A percentile compares a stretch with the other conserved stretches of the same genome.
phyloP scores from a whole-genome alignment of 2,113 vertebrate genomes.

The Menidia beryllina region DNA sequence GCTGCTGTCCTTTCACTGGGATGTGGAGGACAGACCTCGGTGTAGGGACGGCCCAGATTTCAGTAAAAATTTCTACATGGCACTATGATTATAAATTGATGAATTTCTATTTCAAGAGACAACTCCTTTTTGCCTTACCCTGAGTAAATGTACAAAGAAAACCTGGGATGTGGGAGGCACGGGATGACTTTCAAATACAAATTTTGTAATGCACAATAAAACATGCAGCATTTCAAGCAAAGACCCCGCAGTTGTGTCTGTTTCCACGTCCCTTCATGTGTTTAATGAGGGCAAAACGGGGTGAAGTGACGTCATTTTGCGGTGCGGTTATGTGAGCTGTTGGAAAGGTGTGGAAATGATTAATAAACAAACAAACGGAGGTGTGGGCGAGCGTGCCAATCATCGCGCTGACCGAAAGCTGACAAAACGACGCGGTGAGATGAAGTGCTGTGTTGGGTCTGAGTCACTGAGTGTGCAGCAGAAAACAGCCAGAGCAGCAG shows the following conservation, averaged over 20 bases:
- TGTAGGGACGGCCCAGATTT: constrained; percentile 76
- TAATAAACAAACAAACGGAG: not conserved
- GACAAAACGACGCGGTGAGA: constrained; percentile 23
- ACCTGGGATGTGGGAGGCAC: constrained; percentile 18
- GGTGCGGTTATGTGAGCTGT: constrained; percentile 50
- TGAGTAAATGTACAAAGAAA: constrained; percentile 80
- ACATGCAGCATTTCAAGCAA: constrained; percentile 82
- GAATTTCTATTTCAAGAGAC: constrained; percentile 71
- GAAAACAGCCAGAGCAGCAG: constrained; percentile 68
- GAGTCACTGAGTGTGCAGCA: constrained; percentile 64
- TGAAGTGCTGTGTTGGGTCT: constrained; percentile 41
- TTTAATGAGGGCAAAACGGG: constrained; percentile 29
- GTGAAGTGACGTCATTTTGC: constrained; percentile 83
- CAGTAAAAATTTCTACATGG: constrained; percentile 80
- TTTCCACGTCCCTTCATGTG: constrained; percentile 12
- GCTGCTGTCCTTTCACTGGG: constrained; percentile 20
- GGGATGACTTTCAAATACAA: constrained; percentile 71
- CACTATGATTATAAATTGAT: constrained; percentile 73
- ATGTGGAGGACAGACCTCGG: constrained; percentile 55
- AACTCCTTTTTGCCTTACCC: constrained; percentile 82
- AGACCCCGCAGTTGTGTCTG: constrained; percentile 13
- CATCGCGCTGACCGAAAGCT: not conserved
- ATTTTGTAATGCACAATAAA: constrained; percentile 85
- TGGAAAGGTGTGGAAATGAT: constrained; percentile 1
- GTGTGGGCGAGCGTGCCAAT: not conserved